Percentiles rank a stretch among this genome's conserved stretches.
Evolutionary conservation across 2,113 vertebrate genomes (phyloP).

Genomic region (Hymenochirus boettgeri): DNA sequence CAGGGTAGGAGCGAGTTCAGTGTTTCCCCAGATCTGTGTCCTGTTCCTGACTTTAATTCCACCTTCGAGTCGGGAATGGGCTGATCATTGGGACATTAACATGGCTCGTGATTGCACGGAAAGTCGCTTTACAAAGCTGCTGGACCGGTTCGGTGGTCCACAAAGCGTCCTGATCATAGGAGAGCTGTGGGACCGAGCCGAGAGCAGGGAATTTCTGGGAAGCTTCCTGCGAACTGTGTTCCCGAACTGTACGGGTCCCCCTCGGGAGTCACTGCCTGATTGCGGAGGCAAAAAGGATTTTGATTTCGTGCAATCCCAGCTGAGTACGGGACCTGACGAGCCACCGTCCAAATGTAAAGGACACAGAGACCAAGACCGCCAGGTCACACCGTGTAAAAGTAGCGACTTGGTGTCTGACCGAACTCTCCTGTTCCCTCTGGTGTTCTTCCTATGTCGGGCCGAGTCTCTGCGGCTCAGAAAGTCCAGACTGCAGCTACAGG

Average conservation of each 20-base stretch:
- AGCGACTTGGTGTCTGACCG: background rate
- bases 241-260: background rate
- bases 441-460: constrained; percentile 38
- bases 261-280: too few species aligned
- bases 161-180: constrained; percentile 11
- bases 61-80: constrained; percentile 2
- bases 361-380: too few species aligned
- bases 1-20: background rate
- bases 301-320: too few species aligned
- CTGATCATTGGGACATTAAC: too few species aligned
- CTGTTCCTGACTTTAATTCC: too few species aligned
- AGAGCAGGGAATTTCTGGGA: constrained; percentile 15
- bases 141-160: constrained; percentile 1
- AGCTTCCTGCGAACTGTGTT: constrained; percentile 15
- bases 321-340: too few species aligned
- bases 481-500: constrained; percentile 4
- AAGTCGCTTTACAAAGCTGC: constrained; percentile 12
- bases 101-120: constrained; percentile 20
- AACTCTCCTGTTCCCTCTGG: constrained; percentile 9
- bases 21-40: too few species aligned
- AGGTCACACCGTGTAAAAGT: background rate
- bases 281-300: too few species aligned
- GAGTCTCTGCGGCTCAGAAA: constrained; percentile 11
- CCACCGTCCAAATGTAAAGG: too few species aligned
- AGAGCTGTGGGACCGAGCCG: constrained; percentile 24